Conservation (phyloP, 2,888 invertebrate genomes). For the Tanytarsus gracilentus region DNA sequence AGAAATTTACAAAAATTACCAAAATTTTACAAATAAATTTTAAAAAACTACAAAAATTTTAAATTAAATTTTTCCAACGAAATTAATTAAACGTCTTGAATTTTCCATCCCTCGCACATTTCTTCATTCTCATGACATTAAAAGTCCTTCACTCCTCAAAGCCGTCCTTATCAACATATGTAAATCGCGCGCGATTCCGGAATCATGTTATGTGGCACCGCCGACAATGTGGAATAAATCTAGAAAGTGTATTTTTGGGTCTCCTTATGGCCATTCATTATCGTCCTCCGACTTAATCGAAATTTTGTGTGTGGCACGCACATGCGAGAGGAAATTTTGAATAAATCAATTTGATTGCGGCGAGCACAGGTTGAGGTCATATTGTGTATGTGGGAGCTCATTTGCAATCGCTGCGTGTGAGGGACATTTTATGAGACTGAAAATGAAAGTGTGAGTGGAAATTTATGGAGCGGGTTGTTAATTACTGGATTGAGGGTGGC, state of each 20-base stretch:
- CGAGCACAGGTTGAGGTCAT: not conserved
- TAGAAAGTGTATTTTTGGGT: not conserved
- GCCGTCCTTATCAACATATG: not conserved
- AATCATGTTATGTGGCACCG: not conserved
- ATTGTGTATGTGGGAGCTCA: not conserved
- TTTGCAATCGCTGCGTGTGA: not conserved
- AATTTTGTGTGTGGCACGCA: constrained; percentile 10
- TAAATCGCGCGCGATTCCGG: constrained; percentile 6
- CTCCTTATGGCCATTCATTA: not conserved
- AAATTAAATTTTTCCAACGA: no score
- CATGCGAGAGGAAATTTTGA: constrained; percentile 11
- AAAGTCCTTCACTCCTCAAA: not conserved
- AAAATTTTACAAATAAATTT: no score
- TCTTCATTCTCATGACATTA: not conserved
- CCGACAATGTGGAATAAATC: not conserved
- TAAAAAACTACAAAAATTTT: no score
- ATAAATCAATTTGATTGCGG: constrained; percentile 1
- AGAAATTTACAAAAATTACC: no score
- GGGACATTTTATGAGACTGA: no score
- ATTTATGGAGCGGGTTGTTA: no score
- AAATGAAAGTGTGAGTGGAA: no score
- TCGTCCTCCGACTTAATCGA: not conserved
- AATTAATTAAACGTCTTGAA: no score
- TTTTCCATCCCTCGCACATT: not conserved
- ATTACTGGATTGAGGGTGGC: no score